phyloP scores from a whole-genome alignment of 2,888 invertebrate species.

The Leucoptera coffeella region DNA sequence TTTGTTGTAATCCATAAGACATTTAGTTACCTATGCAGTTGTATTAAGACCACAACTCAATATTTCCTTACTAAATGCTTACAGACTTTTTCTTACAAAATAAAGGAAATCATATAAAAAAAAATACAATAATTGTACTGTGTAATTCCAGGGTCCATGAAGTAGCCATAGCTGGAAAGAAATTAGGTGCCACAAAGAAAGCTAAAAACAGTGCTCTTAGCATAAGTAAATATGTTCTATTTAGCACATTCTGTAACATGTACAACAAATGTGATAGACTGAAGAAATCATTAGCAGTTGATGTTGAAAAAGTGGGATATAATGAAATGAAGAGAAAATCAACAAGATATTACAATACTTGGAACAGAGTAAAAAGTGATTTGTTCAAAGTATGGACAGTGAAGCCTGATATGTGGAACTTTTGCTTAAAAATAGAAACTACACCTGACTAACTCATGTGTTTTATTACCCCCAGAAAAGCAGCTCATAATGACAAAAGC shows the following conservation, averaged over 20 bases:
- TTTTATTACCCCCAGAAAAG: too few species aligned
- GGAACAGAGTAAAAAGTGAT: constrained; percentile 30
- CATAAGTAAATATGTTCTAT: constrained; percentile 51
- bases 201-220: constrained; percentile 31
- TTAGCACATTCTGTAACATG: constrained; percentile 34
- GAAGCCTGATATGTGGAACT: constrained; percentile 46
- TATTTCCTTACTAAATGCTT: too few species aligned
- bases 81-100: too few species aligned
- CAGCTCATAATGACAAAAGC: too few species aligned
- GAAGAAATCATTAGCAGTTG: constrained; percentile 11
- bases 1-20: too few species aligned
- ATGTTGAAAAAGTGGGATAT: constrained; percentile 16
- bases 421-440: too few species aligned
- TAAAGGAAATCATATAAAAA: neutral
- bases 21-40: too few species aligned
- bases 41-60: too few species aligned
- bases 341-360: constrained; percentile 15
- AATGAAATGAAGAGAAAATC: constrained; percentile 32
- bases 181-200: constrained; percentile 73
- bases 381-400: constrained; percentile 52
- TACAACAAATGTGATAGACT: constrained; percentile 17
- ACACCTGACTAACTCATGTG: too few species aligned
- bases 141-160: constrained; percentile 54
- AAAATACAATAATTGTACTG: neutral
- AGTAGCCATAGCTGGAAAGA: constrained; percentile 70